Percentiles rank a stretch among this genome's conserved stretches.
These are phyloP conservation scores for Aplochiton taeniatus DNA, from an alignment of 2,797 vertebrate genomes.

Conservation along the genomic window DNA sequence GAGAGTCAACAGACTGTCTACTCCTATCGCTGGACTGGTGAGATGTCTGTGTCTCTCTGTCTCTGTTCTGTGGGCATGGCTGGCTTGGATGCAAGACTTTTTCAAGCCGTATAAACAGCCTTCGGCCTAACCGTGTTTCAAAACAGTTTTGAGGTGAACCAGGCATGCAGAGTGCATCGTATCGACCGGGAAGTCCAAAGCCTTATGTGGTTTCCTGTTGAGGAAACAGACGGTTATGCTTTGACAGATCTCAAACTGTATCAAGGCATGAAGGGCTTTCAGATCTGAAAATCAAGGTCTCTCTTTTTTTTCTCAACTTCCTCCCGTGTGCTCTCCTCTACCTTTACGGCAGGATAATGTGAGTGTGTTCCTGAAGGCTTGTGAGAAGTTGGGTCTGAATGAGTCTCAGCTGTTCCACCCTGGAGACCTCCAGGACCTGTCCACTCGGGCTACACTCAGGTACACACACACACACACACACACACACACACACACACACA, in stretches of 20 bases:
- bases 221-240: constrained; percentile 3
- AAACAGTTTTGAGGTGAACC: not conserved
- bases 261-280: too few relatives aligned
- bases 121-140: not conserved
- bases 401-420: constrained; percentile 91
- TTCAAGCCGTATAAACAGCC: not conserved
- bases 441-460: constrained; percentile 90
- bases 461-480: constrained; percentile 49
- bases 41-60: constrained; percentile 61
- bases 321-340: not conserved
- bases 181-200: constrained; percentile 40
- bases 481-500: constrained; percentile 6
- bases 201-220: constrained; percentile 54
- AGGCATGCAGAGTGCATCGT: constrained; percentile 12
- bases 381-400: constrained; percentile 81
- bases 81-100: not conserved
- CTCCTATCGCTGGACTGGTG: constrained; percentile 95
- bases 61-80: not conserved
- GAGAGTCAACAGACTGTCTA: constrained; percentile 89
- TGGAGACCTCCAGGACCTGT: constrained; percentile 95
- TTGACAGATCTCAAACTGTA: not conserved
- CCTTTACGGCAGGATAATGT: constrained; percentile 85
- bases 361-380: constrained; percentile 92
- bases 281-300: too few relatives aligned
- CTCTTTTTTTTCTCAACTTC: not conserved